Evolutionary conservation across 1,140 invertebrate species (phyloP), one percentile per base, ranked within the genome.

Genomic region (Hermatobates lingyangjiaoensis): DNA sequence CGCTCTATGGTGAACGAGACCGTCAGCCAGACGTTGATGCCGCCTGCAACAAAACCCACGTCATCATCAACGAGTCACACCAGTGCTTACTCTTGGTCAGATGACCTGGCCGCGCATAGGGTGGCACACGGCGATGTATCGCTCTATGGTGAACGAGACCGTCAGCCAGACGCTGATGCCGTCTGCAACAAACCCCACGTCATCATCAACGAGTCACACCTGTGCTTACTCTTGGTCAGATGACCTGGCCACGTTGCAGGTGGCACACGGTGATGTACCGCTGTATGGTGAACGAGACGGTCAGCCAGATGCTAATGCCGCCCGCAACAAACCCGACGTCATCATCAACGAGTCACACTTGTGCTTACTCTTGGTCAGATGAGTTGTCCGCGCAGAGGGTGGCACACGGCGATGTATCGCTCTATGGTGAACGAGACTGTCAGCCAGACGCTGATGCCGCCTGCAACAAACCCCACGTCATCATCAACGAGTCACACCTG

Each of bases 371-470:
- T 75, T 1, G 80, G 81, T 60, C 39, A 42, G 57, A 79, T 71
- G 27, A 77, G 71, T 64, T 79, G 78, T 23, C 82, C 79, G 55
- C 75, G 72, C 60, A 86, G 77, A 21, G 83, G 83, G 67, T 83
- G 75, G 55, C 79, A 77, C 3, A 86, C 80, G 25, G 79, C 81
- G 47, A 85, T 78, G 68, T 82, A 86, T 39, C 81, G 66, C 64
- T 86, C 82, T 49, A 84, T 70, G 2, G 82, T 86, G 62, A 86
- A 86, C 26, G 79, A 76, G 2, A 83, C 80, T 25, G 79, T 83
- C 46, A 86, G 65, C 80, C 81, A 85, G 28, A 82, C 79, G 21
- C 79, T 82, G 27, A 78, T 76, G 63, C 77, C 81, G 57, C 74
- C 76, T 78, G 61, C 18, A 66, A 47, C n/a, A n/a, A n/a, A n/a